A percentile compares a stretch with the other conserved stretches of the same genome.
Evolutionary conservation across 37 sponge, comb jelly and placozoan species (phyloP).

Genomic region (Spongilla lacustris): DNA sequence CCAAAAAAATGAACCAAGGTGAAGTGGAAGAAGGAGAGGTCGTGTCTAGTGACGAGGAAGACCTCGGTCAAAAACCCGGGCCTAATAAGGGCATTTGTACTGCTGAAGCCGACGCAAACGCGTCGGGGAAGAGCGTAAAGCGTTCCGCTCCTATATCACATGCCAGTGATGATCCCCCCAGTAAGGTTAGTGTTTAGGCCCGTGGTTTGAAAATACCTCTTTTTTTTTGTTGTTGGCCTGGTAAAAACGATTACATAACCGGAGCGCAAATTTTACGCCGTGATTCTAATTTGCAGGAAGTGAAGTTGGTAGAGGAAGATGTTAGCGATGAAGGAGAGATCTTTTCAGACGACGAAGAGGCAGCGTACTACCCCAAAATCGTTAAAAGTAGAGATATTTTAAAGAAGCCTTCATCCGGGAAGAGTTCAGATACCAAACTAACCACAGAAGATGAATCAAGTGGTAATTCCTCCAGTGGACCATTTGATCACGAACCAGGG

Average conservation of each 20-base stretch:
- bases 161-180: neutral
- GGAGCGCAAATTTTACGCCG: neutral
- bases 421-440: neutral
- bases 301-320: constrained; percentile 10
- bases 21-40: constrained; percentile 73
- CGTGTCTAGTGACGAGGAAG: constrained; percentile 61
- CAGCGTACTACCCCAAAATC: constrained; percentile 60
- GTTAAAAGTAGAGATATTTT: constrained; percentile 24
- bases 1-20: constrained; percentile 26
- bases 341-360: constrained; percentile 73
- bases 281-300: neutral
- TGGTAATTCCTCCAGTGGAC: neutral
- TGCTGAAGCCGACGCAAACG: constrained; percentile 5
- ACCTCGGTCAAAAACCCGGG: constrained; percentile 1
- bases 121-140: neutral
- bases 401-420: neutral
- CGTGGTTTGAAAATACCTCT: neutral
- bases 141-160: neutral
- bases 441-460: neutral
- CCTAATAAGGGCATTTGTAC: neutral
- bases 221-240: neutral
- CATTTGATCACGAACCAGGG: neutral
- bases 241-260: neutral
- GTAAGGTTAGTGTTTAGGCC: neutral
- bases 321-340: constrained; percentile 66